Evolutionary conservation across 2,113 vertebrate genomes (phyloP).

Genomic region (Helogale parvula): DNA sequence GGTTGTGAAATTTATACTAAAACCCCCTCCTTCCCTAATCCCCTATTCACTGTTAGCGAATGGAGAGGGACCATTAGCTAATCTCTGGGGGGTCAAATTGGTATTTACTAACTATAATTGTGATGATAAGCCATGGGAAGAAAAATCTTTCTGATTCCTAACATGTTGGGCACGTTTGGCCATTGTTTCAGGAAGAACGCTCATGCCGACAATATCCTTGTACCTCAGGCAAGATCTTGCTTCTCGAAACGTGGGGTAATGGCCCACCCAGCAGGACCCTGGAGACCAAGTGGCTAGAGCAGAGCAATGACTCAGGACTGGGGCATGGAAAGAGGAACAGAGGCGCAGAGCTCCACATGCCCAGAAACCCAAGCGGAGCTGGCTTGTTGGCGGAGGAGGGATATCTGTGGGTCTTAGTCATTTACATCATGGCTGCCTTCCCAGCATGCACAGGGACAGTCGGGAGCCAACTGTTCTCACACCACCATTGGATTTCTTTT

Average conservation of each 20-base stretch:
- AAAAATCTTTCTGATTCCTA: constrained; percentile 37
- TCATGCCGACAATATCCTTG: neutral
- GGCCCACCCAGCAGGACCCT: neutral
- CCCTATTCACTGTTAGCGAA: neutral
- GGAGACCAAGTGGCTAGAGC: neutral
- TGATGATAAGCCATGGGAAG: neutral
- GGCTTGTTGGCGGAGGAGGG: neutral
- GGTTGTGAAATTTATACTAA: constrained; percentile 9
- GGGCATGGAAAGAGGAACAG: neutral
- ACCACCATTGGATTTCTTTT: neutral
- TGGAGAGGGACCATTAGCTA: neutral
- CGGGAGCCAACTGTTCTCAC: neutral
- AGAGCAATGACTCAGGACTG: neutral
- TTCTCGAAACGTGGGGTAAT: neutral
- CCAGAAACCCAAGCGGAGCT: neutral
- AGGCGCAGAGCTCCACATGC: neutral
- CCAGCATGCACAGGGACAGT: neutral
- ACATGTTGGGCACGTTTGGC: neutral
- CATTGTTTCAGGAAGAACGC: neutral
- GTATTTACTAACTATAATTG: constrained; percentile 8
- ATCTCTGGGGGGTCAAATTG: neutral
- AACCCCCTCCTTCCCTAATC: neutral
- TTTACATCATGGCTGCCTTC: neutral
- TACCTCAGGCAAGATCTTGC: neutral
- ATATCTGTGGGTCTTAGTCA: neutral